Evolutionary conservation across 2,888 invertebrate species (phyloP), one percentile per base, ranked within the genome.

Genomic region (Micropterix aruncella): DNA sequence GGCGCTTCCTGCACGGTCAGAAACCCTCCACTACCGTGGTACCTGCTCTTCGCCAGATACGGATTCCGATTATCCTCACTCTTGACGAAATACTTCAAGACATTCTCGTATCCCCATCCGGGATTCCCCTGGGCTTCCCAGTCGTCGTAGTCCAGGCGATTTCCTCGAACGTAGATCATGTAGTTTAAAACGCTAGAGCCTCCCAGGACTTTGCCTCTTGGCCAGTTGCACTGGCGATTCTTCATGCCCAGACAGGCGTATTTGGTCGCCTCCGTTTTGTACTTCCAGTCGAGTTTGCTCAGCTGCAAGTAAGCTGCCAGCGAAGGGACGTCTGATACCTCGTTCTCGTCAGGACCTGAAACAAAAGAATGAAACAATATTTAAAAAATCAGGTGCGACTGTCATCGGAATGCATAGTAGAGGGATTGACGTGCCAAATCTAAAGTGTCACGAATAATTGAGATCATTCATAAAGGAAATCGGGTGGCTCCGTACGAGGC

Each of bases 91-190:
- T 95, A 95, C 41, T 82, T 80, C 3, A 95, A 67, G 1, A 86
- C 87, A 46, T 87, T 79, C 2, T 80, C 70, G 63, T 88, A 94
- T 1, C 83, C 80, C 94, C 94, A 95, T 3, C 91, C 92, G 0
- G 82, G 73, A 55, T 94, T 93, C 0, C 94, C 92, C 50, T 83
- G 62, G 1, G 75, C 66, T 54, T 89, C 88, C 94, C 95, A 95
- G 40, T 80, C 75, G 57, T 94, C 88, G 61, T 88, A 95, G 59
- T 95, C 95, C 52, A 78, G 72, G 45, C 74, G 73, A 58, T 82
- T 87, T 7, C 93, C 93, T 49, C 93, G 68, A 0, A 91, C 86
- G 60, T 93, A 93, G 2, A 92, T 71, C 92, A 93, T 91, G 60
- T 88, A 88, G 59, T 93, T 93, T 1, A 92, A 68, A 0, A 86